A percentile compares a stretch with the other conserved stretches of the same genome.
phyloP scores from a whole-genome alignment of 1,140 invertebrate genomes.

The Pemphigus obesinymphae region DNA sequence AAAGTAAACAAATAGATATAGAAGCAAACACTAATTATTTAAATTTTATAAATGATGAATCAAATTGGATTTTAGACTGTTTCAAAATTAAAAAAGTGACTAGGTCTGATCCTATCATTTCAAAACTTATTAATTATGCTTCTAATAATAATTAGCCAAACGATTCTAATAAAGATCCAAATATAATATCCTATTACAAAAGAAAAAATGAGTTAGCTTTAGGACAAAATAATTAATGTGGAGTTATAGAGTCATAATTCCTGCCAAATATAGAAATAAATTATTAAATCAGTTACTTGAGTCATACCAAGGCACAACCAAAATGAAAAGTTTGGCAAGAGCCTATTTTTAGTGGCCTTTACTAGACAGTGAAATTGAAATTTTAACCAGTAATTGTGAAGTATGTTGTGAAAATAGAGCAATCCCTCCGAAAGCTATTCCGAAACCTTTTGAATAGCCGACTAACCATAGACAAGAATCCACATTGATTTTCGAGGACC shows the following conservation, averaged over 20 bases:
- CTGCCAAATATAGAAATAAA: background rate
- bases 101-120: background rate
- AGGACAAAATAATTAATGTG: slow-evolving; percentile 4
- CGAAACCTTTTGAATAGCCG: slow-evolving; percentile 45
- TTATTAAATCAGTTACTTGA: slow-evolving; percentile 2
- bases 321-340: slow-evolving; percentile 42
- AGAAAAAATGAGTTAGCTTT: background rate
- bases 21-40: background rate
- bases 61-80: background rate
- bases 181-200: background rate
- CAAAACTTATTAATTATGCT: background rate
- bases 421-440: background rate
- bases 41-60: background rate
- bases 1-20: too few species aligned
- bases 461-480: too few species aligned
- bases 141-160: background rate
- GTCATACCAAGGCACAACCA: slow-evolving; percentile 32
- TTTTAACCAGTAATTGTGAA: background rate
- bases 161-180: background rate
- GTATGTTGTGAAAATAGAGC: background rate
- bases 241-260: slow-evolving; percentile 38
- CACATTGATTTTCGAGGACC: too few species aligned
- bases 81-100: background rate
- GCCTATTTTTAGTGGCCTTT: slow-evolving; percentile 43
- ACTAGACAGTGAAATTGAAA: slow-evolving; percentile 43